Evolutionary conservation across 2,888 invertebrate genomes (phyloP).

Genomic region (Apotomis betuletana): DNA sequence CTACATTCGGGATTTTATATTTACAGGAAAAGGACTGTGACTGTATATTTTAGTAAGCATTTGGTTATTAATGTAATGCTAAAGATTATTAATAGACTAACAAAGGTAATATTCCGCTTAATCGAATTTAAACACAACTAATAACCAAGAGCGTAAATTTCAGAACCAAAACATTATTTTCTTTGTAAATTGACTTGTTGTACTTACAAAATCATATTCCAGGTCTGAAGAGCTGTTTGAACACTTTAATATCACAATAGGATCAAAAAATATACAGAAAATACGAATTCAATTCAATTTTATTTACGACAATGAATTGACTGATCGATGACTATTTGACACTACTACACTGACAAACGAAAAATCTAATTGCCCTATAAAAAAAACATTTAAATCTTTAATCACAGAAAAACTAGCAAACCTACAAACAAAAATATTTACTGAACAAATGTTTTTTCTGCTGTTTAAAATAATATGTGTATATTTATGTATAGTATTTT

Average conservation of each 20-base stretch:
- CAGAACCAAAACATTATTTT: constrained; percentile 7
- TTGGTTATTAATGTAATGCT: not conserved
- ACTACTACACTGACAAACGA: constrained; percentile 7
- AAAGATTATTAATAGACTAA: not conserved
- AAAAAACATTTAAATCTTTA: not conserved
- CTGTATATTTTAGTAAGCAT: not conserved
- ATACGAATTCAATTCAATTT: constrained; percentile 16
- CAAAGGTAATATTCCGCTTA: not conserved
- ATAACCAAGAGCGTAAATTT: not conserved
- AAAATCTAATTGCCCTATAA: constrained; percentile 12
- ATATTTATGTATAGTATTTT: too few species aligned
- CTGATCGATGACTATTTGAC: constrained; percentile 42
- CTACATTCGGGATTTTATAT: not conserved
- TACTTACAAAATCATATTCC: constrained; percentile 12
- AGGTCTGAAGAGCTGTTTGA: not conserved
- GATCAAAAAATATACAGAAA: constrained; percentile 20
- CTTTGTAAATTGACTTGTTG: not conserved
- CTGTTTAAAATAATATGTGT: too few species aligned
- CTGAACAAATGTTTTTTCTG: too few species aligned
- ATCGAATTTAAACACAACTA: constrained; percentile 3
- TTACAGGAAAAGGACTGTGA: not conserved
- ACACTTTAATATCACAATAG: constrained; percentile 9
- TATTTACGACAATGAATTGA: constrained; percentile 38
- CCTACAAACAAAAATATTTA: too few species aligned
- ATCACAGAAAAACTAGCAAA: too few species aligned